Conservation (phyloP, 1,140 invertebrate genomes). For the Oryctes rhinoceros region DNA sequence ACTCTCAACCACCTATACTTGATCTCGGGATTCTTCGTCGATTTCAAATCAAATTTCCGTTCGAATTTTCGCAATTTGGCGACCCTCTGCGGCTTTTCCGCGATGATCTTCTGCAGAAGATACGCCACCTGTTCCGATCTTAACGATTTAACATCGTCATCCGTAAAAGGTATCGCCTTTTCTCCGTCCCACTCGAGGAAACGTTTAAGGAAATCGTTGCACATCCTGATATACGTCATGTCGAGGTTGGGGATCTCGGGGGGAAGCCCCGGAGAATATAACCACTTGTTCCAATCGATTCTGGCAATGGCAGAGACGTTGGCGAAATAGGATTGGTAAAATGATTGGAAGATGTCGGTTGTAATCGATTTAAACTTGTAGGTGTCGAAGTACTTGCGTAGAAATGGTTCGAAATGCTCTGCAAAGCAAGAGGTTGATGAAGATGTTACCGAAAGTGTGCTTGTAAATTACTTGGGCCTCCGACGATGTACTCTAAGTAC, state of each 20-base stretch:
- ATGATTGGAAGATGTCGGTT: conserved; percentile 80
- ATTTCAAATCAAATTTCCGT: conserved; percentile 72
- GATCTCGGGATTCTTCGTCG: conserved; percentile 81
- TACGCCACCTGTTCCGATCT: conserved; percentile 75
- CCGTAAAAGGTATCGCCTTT: conserved; percentile 60
- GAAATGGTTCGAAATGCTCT: conserved; percentile 79
- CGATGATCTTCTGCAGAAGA: conserved; percentile 77
- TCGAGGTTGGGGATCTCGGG: conserved; percentile 83
- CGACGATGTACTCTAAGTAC: background rate
- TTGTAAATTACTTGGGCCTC: conserved; percentile 43
- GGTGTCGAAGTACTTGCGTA: conserved; percentile 80
- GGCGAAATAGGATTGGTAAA: conserved; percentile 79
- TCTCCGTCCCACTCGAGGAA: conserved; percentile 67
- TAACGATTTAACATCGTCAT: conserved; percentile 67
- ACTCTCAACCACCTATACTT: conserved; percentile 83
- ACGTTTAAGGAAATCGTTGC: conserved; percentile 66
- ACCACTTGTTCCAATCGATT: conserved; percentile 85
- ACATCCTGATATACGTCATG: conserved; percentile 71
- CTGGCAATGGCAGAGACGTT: conserved; percentile 62
- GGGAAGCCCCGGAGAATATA: conserved; percentile 83
- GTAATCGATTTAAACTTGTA: conserved; percentile 84
- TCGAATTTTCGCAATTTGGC: conserved; percentile 73
- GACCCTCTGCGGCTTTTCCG: conserved; percentile 66
- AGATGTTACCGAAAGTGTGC: background rate
- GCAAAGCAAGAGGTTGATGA: background rate